These are phyloP conservation scores for Callyntrura guangdongensis DNA, from an alignment of 2,888 invertebrate genomes.

Conservation along the genomic window DNA sequence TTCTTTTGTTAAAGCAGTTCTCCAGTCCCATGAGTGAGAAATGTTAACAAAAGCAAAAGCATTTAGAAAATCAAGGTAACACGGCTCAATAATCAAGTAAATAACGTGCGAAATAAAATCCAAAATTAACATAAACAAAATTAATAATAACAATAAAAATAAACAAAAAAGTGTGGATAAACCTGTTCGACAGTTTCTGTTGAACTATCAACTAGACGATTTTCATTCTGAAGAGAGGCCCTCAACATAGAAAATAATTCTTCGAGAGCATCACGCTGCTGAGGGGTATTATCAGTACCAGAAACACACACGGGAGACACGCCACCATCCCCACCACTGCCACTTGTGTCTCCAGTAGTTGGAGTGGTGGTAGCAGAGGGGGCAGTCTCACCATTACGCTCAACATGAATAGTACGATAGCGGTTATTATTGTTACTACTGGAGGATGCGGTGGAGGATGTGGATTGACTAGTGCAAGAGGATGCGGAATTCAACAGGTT, in stretches of 20 bases:
- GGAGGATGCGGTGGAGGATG: conserved; percentile 4
- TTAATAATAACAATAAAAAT: neutral
- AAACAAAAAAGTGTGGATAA: conserved; percentile 61
- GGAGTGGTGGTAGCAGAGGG: conserved; percentile 36
- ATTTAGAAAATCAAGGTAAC: neutral
- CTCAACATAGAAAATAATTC: conserved; percentile 51
- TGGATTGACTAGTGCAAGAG: conserved; percentile 46
- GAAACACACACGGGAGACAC: conserved; percentile 10
- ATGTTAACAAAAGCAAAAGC: conserved; percentile 56
- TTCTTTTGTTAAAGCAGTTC: conserved; percentile 38
- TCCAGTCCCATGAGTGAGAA: conserved; percentile 15
- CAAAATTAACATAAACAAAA: conserved; percentile 24
- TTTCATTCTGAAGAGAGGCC: conserved; percentile 8
- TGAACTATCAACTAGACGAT: neutral
- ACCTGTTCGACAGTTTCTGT: conserved; percentile 57
- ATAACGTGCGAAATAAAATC: conserved; percentile 6
- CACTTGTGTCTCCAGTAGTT: conserved; percentile 15
- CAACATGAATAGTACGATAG: conserved; percentile 26
- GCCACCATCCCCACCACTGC: conserved; percentile 12
- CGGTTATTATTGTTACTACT: conserved; percentile 39
- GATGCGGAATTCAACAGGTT: conserved; percentile 13
- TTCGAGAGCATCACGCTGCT: conserved; percentile 52
- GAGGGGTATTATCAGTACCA: conserved; percentile 21
- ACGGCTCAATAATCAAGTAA: neutral
- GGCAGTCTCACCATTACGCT: conserved; percentile 36